Base-by-base conservation (phyloP, 2,797 vertebrate species). In the Phoebastria nigripes region DNA sequence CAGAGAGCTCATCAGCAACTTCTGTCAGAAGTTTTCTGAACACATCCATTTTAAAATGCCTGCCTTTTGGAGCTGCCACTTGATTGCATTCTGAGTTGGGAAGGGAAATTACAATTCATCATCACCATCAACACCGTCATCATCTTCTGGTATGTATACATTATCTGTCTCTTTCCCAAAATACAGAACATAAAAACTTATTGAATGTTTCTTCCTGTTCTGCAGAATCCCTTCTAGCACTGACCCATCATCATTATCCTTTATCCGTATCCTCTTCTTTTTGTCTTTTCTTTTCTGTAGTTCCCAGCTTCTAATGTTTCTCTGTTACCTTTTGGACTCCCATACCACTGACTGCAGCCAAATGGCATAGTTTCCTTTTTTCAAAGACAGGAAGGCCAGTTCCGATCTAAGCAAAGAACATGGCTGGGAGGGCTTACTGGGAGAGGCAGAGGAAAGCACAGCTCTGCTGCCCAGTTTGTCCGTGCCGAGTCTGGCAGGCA, bases 11-110 rank as follows among this genome's bases (percentile, higher is more conserved):
- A 0, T 73, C 73, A 92, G 58, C 49, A 83, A 44, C 62, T 92
- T 96, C 15, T 90, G 56, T 93, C 70, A 59, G 78, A 87, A 84
- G 66, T 93, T 94, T 87, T 70, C n/a, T 82, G 62, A 90, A 82
- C 35, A 35, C 7, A 87, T 46, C 71, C 18, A 63, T 82, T 92
- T 93, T 37, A 83, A 94, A 96, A 84, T 87, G 37, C 28, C 81
- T 92, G 71, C 20, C 21, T 77, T 96, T 95, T 90, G 89, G 86
- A 93, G 15, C 55, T 92, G 37, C 74, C 52, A 46, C 35, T 93
- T 93, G 81, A 90, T 97, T 96, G 94, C 25, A 33, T 92, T 94
- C 83, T 95, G 92, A 97, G 20, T 8, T 97, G 86, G 62, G 63
- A 95, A 95, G 59, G 83, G 81, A 90, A 83, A 87, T 80, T 77